phyloP scores from a whole-genome alignment of 2,113 vertebrate species.

The Pipra filicauda region DNA sequence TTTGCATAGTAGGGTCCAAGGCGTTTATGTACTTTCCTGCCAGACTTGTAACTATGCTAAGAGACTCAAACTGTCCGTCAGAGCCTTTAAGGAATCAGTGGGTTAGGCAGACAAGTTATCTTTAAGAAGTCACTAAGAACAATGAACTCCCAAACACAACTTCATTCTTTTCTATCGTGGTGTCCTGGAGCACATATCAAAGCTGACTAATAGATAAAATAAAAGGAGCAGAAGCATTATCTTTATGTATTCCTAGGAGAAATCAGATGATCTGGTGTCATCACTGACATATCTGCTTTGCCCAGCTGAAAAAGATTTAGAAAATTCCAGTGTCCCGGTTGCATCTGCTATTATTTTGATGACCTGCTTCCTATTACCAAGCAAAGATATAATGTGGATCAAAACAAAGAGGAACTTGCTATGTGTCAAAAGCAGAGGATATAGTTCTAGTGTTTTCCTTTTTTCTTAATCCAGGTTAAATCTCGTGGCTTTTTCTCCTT shows the following conservation, averaged over 20 bases:
- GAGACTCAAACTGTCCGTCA: background rate
- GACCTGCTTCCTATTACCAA: background rate
- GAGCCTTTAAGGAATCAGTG: background rate
- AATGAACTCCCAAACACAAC: background rate
- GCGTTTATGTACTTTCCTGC: background rate
- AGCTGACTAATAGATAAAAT: background rate
- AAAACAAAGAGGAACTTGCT: background rate
- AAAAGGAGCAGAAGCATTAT: background rate
- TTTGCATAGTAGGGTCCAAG: background rate
- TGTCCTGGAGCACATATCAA: background rate
- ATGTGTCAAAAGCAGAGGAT: background rate
- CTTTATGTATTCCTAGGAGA: background rate
- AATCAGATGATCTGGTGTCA: background rate
- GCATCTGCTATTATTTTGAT: conserved; percentile 12
- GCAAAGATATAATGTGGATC: background rate
- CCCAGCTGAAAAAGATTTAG: background rate
- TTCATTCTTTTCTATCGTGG: background rate
- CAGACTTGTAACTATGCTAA: background rate
- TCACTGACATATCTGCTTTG: background rate
- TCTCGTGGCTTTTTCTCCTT: background rate
- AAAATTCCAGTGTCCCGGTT: background rate
- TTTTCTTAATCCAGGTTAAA: background rate
- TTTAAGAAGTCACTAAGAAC: background rate
- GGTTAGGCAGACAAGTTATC: background rate
- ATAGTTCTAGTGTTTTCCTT: background rate